Base-by-base conservation (phyloP, 1,140 invertebrate genomes). In the Hestina assimilis region DNA sequence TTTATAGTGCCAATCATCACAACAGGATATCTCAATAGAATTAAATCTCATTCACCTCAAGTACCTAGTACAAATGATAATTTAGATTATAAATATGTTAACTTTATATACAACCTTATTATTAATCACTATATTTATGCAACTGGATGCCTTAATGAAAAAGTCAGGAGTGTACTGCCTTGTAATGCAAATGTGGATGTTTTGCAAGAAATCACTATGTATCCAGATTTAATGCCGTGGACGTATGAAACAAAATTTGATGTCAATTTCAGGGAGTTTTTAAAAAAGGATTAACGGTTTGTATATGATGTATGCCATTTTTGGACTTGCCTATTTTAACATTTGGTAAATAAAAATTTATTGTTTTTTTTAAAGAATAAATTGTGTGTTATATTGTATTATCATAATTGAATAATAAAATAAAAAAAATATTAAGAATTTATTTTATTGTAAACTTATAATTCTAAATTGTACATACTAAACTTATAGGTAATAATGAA, bases 91-190 rank as follows among this genome's bases (percentile, higher is more conserved):
- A 83, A 82, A 75, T 89, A 89, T 82, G 87, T 79, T 0, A 84
- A 80, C 55, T 89, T 87, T 53, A 84, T 89, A 46, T 89, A 89
- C 50, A 87, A 81, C 48, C 72, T 89, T 42, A 87, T 89, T 57
- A 76, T 82, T 2, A 83, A 79, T 40, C 64, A 89, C 53, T 89
- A 88, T 50, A 87, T 89, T 35, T 76, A 88, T 75, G 83, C 73
- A 17, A 79, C 70, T 24, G 86, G 87, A 6, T 89, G 87, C 57
- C 59, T 89, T 0, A 89, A 89, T 69, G 81, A 75, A 23, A 89
- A 89, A 82, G 83, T 89, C 1, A 75, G 89, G 38, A 79, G 83
- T 72, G 80, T 89, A 12, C 46, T 89, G 11, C 83, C 89, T 4
- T 63, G 76, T 52, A 77, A 80, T 69, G 69, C 73, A 8, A 76